Evolutionary conservation across 1,140 invertebrate species (phyloP).

Genomic region (Protaetia brevitarsis): DNA sequence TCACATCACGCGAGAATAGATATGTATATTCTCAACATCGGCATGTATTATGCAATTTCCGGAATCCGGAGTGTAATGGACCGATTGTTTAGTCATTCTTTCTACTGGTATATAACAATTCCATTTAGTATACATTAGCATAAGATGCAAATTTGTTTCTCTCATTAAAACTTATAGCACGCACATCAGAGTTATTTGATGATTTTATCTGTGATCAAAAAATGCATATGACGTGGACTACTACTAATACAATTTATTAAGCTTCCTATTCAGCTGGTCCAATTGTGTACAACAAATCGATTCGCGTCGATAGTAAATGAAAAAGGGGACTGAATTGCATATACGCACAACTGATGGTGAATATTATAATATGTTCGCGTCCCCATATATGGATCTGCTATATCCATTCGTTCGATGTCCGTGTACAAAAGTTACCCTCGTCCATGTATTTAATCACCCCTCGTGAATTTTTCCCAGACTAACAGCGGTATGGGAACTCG

Average conservation of each 20-base stretch:
- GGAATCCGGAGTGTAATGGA: background rate
- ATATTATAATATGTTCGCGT: background rate
- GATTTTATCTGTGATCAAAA: too few relatives aligned
- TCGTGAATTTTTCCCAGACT: constrained; percentile 8
- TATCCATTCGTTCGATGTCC: background rate
- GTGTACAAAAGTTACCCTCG: background rate
- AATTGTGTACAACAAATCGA: too few relatives aligned
- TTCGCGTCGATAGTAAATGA: background rate
- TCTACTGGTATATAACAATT: too few relatives aligned
- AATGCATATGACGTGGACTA: too few relatives aligned
- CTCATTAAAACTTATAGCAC: too few relatives aligned
- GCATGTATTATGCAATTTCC: background rate
- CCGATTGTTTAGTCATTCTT: background rate
- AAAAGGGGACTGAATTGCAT: background rate
- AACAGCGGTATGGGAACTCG: constrained; percentile 2
- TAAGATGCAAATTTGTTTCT: background rate
- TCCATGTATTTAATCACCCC: background rate
- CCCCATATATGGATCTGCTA: background rate
- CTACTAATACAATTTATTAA: too few relatives aligned
- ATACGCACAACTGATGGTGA: background rate
- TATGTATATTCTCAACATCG: background rate
- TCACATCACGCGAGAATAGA: too few relatives aligned
- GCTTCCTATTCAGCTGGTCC: too few relatives aligned
- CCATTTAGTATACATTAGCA: background rate
- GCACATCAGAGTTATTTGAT: too few relatives aligned